Base-by-base conservation (phyloP, 2,797 vertebrate species). In the Peromyscus nudipes region DNA sequence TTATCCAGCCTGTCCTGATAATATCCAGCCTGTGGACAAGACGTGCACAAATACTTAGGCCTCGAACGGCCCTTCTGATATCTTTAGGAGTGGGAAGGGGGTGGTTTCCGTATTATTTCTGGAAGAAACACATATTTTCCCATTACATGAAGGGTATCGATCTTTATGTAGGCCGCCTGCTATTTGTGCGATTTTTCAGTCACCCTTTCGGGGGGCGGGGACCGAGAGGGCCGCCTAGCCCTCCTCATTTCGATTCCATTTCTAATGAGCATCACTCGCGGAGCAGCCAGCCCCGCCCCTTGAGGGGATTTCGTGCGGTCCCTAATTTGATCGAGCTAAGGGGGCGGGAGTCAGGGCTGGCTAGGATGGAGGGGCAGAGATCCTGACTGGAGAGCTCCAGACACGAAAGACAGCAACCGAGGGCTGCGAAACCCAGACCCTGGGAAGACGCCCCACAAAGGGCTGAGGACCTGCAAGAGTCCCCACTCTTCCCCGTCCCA, bases 241-340 rank as follows among this genome's bases (percentile, higher is more conserved):
- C 19, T 34, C 49, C 49, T 79, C 67, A 9, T 64, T 84, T 83
- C 88, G n/a, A 83, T 79, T 57, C 82, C 79, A 23, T 94, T 69
- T 46, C 62, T 40, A 43, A 82, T 7, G 55, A 40, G 79, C 27
- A 6, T 49, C 67, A 75, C 55, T 2, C 23, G 11, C 43, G 73
- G n/a, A n/a, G 49, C 37, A 17, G 55, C 43, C 76, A 21, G 94
- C 95, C 91, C 96, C 97, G 94, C 97, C 96, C 75, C 90, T 49
- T 62, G 84, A 37, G 55, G 52, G 76, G 31, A 64, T n/a, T 49
- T 69, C 14, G 11, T 34, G 91, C 80, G 0, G 57, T 87, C 73
- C 83, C 95, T 87, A 93, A 95, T 93, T 64, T 93, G 95, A 95
- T 91, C 46, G 46, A 52, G 69, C 4, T 31, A 9, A 75, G 67